Evolutionary conservation across 2,797 vertebrate genomes (phyloP).

Genomic region (Sylvilagus floridanus): DNA sequence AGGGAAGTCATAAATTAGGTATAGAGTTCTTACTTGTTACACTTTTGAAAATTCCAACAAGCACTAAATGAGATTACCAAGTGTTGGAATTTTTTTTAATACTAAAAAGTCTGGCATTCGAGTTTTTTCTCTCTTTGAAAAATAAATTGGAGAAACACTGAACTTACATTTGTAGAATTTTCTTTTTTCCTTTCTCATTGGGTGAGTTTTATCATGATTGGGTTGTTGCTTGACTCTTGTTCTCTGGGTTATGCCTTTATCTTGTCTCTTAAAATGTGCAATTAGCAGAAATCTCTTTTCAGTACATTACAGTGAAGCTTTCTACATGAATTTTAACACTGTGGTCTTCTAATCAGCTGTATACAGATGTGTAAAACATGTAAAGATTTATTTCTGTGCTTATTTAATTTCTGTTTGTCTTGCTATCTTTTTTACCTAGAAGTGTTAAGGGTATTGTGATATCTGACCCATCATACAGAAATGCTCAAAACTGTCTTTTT

Average conservation of each 20-base stretch:
- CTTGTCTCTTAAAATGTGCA: neutral
- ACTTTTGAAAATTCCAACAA: neutral
- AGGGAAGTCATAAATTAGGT: neutral
- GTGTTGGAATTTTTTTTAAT: neutral
- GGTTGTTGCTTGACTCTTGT: neutral
- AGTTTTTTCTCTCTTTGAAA: neutral
- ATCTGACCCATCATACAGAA: neutral
- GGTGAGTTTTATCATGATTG: neutral
- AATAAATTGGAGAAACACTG: conserved; percentile 12
- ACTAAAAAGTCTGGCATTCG: neutral
- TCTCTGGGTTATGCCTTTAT: neutral
- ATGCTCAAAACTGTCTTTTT: neutral
- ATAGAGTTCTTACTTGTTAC: neutral
- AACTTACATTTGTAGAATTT: neutral
- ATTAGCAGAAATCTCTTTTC: conserved; percentile 1
- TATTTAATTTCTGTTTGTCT: neutral
- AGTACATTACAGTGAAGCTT: neutral
- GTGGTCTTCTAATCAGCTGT: neutral
- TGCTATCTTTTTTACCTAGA: neutral
- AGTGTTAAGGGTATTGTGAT: neutral
- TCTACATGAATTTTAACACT: neutral
- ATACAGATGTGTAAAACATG: neutral
- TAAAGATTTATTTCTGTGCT: neutral
- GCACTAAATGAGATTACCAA: neutral
- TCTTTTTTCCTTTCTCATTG: neutral